Evolutionary conservation across 2,113 vertebrate genomes (phyloP), one percentile per base, ranked within the genome.

Genomic region (Physeter macrocephalus): DNA sequence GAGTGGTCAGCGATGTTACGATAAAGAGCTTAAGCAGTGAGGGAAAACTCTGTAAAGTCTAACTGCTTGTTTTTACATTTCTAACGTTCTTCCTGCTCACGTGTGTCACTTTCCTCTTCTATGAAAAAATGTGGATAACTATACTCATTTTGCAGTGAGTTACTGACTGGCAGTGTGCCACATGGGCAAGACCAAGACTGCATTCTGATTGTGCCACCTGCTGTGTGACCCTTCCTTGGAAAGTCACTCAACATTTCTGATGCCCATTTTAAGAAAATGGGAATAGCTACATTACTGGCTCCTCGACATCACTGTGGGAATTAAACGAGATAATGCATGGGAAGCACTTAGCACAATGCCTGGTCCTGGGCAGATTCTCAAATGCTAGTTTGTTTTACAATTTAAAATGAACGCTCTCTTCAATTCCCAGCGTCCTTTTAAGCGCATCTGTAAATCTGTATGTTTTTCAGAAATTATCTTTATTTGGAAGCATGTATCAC

Each of bases 401-500:
- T 57, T 86, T 39, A 66, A 94, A 43, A 75, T 27, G 4, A 86
- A 54, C 77, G 20, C 66, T 59, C n/a, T 25, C 34, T 71, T 74
- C 21, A 92, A 92, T 3, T 41, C 69, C 57, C 21, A 54, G 34
- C 7, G 17, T 49, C 61, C 59, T 81, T 93, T 64, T 61, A 85
- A 92, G 62, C 41, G 7, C 8, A 88, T 54, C 52, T 93, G 82
- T 69, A 93, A 90, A 90, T 61, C 23, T 61, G 31, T 66, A 54
- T 36, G 8, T 23, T 84, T 93, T 94, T 88, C n/a, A 84, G 59
- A 96, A 95, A 88, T 81, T 85, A 88, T 21, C 61, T 95, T 88
- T 62, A 78, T 46, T 78, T 90, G 57, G 46, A 96, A 84, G 77
- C 39, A 85, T 54, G 27, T 87, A 39, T 67, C 89, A 90, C 64